These are phyloP conservation scores for Dromas ardeola DNA, from an alignment of 2,113 vertebrate species.

Conservation along the genomic window DNA sequence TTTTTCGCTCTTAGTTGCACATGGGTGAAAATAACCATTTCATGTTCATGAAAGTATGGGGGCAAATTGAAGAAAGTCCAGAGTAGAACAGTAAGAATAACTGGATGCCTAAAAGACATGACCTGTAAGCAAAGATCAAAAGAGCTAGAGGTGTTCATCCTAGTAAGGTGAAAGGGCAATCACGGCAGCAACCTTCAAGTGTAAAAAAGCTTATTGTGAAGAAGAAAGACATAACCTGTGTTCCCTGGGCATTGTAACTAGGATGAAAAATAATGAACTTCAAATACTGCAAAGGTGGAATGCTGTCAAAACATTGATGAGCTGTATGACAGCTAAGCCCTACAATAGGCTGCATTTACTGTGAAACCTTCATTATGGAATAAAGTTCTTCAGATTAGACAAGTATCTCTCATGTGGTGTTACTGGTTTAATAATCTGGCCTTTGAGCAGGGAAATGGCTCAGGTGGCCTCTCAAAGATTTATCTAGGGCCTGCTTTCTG, in stretches of 20 bases:
- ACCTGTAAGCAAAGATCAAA: not conserved
- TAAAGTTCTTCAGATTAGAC: not conserved
- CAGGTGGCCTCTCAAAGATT: not conserved
- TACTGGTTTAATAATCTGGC: not conserved
- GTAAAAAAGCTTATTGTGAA: not conserved
- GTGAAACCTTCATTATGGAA: not conserved
- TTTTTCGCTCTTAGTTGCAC: not conserved
- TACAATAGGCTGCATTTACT: not conserved
- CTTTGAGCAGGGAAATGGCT: not conserved
- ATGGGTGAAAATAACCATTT: not conserved
- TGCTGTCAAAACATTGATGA: not conserved
- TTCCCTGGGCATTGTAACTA: not conserved
- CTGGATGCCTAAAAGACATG: not conserved
- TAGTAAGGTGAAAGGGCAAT: not conserved
- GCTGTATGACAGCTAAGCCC: not conserved
- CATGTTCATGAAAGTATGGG: not conserved
- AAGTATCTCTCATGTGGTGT: not conserved
- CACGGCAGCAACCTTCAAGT: not conserved
- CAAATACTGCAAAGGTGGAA: not conserved
- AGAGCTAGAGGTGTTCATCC: not conserved
- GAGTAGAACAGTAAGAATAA: not conserved
- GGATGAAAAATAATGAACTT: not conserved
- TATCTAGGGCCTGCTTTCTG: not conserved
- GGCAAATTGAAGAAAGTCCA: not conserved
- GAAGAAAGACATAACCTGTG: not conserved